Conservation (phyloP, 2,113 vertebrate species). For the Ammodytes dubius region DNA sequence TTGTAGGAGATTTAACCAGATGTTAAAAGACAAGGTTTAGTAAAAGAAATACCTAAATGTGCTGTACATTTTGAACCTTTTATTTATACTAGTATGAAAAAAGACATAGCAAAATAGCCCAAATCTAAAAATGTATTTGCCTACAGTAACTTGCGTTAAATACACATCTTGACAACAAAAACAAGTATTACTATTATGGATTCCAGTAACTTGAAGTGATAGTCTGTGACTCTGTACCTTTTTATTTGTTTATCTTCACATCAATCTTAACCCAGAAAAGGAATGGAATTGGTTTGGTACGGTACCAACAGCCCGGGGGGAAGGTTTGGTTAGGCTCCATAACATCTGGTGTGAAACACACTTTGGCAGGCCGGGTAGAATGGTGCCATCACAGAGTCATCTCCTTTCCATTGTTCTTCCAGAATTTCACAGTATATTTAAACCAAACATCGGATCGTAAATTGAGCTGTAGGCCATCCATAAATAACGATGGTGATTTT, state of each 20-base stretch:
- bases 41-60: too few relatives aligned
- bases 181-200: neutral
- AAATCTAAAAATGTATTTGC: too few relatives aligned
- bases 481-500: conserved; percentile 70
- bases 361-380: conserved; percentile 18
- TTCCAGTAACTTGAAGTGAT: neutral
- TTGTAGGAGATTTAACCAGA: too few relatives aligned
- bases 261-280: neutral
- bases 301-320: conserved; percentile 8
- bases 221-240: too few relatives aligned
- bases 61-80: too few relatives aligned
- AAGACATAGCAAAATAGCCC: too few relatives aligned
- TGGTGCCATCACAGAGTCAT: conserved; percentile 27
- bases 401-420: conserved; percentile 33
- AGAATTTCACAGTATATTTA: conserved; percentile 51
- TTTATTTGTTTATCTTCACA: neutral
- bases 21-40: too few relatives aligned
- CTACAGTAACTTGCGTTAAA: neutral
- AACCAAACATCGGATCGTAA: conserved; percentile 51
- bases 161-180: neutral
- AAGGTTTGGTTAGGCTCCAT: conserved; percentile 31
- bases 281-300: neutral
- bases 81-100: too few relatives aligned
- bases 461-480: conserved; percentile 60
- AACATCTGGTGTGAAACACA: conserved; percentile 14